Percentiles rank a stretch among this genome's conserved stretches.
These are phyloP conservation scores for Brevipalpus yothersi DNA, from an alignment of 1,140 invertebrate genomes.

Conservation along the genomic window DNA sequence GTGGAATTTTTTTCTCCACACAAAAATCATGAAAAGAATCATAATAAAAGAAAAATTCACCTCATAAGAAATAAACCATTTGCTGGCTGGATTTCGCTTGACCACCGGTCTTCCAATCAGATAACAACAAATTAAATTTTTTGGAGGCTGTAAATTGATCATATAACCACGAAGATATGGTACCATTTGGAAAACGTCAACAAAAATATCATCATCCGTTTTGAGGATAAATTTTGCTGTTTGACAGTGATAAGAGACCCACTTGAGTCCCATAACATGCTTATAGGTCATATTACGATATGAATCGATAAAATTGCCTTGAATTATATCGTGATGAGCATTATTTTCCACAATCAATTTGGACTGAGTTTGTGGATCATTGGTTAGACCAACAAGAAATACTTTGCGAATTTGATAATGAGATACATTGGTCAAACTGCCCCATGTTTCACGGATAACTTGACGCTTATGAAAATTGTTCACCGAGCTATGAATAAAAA, in stretches of 20 bases:
- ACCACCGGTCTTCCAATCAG: constrained; percentile 10
- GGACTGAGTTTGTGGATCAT: constrained; percentile 2
- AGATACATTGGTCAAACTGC: constrained; percentile 12
- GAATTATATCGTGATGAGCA: constrained; percentile 18
- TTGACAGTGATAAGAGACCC: constrained; percentile 38
- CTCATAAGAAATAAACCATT: constrained; percentile 18
- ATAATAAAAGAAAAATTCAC: constrained; percentile 1
- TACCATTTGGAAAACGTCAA: constrained; percentile 38
- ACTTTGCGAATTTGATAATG: constrained; percentile 14
- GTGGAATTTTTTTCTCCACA: not conserved
- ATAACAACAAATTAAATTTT: constrained; percentile 13
- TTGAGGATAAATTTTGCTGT: constrained; percentile 47
- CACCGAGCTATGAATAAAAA: constrained; percentile 21
- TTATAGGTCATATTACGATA: constrained; percentile 64
- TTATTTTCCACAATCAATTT: constrained; percentile 14
- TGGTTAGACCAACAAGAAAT: constrained; percentile 1
- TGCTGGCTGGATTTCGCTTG: constrained; percentile 17
- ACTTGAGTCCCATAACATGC: constrained; percentile 60
- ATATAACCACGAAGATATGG: constrained; percentile 27
- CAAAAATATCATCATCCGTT: constrained; percentile 61
- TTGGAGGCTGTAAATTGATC: constrained; percentile 6
- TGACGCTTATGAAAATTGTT: constrained; percentile 19
- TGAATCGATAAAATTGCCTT: constrained; percentile 42
- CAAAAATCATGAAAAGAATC: not conserved
- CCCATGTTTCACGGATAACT: constrained; percentile 20